Percentiles rank a stretch among this genome's conserved stretches.
Evolutionary conservation across 2,113 vertebrate genomes (phyloP).

Genomic region (Lepus americanus): DNA sequence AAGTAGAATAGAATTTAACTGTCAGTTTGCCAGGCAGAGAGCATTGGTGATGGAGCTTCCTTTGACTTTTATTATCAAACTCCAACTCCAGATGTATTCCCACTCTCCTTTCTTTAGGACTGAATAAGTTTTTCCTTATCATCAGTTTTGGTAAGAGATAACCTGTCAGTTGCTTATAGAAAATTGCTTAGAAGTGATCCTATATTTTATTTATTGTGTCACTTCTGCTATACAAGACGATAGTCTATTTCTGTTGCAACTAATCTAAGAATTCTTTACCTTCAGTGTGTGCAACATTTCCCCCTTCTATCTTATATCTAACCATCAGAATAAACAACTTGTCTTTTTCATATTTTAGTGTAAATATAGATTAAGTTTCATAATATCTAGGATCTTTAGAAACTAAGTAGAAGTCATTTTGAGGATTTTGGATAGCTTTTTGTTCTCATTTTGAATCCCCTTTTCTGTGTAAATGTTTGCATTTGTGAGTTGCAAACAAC

Average conservation of each 20-base stretch:
- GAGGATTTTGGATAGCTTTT: neutral
- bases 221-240: constrained; percentile 28
- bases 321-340: neutral
- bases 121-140: constrained; percentile 17
- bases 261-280: constrained; percentile 48
- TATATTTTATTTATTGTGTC: constrained; percentile 35
- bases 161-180: constrained; percentile 30
- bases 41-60: neutral
- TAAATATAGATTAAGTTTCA: neutral
- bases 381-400: neutral
- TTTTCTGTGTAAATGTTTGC: constrained; percentile 36
- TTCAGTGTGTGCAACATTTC: neutral
- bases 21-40: neutral
- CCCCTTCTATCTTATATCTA: constrained; percentile 52
- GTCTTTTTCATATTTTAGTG: constrained; percentile 20
- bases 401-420: constrained; percentile 37
- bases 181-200: constrained; percentile 71
- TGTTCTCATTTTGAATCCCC: neutral
- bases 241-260: constrained; percentile 38
- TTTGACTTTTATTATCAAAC: neutral
- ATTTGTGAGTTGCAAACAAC: constrained; percentile 48
- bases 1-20: neutral
- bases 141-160: constrained; percentile 53
- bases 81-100: neutral
- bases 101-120: constrained; percentile 27